Base-by-base conservation (phyloP, 2,888 invertebrate species). In the Mesorhabditis belari region DNA sequence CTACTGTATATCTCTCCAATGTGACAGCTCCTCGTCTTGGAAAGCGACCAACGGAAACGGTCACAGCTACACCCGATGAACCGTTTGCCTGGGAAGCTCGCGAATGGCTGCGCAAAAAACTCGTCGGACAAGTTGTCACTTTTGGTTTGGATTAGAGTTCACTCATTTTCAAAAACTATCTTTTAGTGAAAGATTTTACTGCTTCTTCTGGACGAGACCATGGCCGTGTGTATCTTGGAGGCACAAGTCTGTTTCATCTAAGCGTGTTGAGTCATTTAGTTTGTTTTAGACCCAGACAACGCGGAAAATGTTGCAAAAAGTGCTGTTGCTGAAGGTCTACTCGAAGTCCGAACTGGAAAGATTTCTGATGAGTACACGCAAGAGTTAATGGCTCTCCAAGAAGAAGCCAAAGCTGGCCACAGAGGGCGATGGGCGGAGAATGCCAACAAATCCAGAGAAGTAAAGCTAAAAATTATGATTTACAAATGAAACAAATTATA, bases 81-180 rank as follows among this genome's bases (percentile, higher is more conserved):
- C 91, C 95, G 1, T 96, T 86, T 85, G 95, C 94, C 0, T 98
- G 95, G 94, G 95, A 96, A 81, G 91, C 95, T 1, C 87, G 96
- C 60, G 96, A 98, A 84, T 95, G 88, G 81, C 85, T 98, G 55
- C 87, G 96, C 44, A 91, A 91, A 81, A 91, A 91, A 82, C 83
- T 96, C 35, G 88, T 98, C 51, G 77, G 77, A 9, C 65, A 78
- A 52, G 89, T 91, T 76, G 90, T 98, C 0, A 86, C 87, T 19
- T 94, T 92, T 81, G n/a, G n/a, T n/a, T n/a, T n/a, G n/a, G n/a
- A n/a, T n/a, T n/a, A n/a, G n/a, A n/a, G n/a, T n/a, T n/a, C n/a
- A n/a, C n/a, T n/a, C n/a, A n/a, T n/a, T n/a, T n/a, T n/a, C n/a
- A n/a, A n/a, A n/a, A n/a, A n/a, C n/a, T n/a, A n/a, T n/a, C n/a